These are phyloP conservation scores for Paratilapia polleni DNA, from an alignment of 2,113 vertebrate species.

Conservation along the genomic window DNA sequence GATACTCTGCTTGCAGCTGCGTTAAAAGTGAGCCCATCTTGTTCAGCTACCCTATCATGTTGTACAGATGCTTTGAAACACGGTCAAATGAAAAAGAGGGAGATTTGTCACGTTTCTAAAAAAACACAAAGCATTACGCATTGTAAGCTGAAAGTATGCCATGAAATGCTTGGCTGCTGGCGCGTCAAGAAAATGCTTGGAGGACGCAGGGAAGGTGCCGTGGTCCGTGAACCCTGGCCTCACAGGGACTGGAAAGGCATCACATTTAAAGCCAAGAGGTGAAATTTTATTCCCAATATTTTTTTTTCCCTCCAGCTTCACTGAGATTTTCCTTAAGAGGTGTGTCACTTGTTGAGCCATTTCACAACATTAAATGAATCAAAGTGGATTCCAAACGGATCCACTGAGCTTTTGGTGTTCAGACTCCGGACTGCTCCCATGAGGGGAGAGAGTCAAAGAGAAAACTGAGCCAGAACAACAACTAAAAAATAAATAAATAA, in stretches of 20 bases:
- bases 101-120: neutral
- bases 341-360: slow-evolving; percentile 6
- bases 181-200: neutral
- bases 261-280: neutral
- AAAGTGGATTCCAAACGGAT: neutral
- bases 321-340: neutral
- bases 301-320: neutral
- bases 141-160: neutral
- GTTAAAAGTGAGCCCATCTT: neutral
- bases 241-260: neutral
- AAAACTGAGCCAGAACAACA: neutral
- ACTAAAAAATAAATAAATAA: neutral
- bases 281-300: neutral
- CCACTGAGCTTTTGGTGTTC: neutral
- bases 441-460: neutral
- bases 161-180: neutral
- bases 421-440: no score
- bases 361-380: neutral
- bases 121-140: neutral
- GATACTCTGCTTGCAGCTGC: neutral
- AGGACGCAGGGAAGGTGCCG: neutral
- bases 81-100: neutral
- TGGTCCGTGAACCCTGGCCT: neutral
- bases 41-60: slow-evolving; percentile 12
- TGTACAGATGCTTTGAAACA: slow-evolving; percentile 3